A percentile compares a stretch with the other conserved stretches of the same genome.
Evolutionary conservation across 2,888 invertebrate species (phyloP).

Genomic region (Allygus modestus): DNA sequence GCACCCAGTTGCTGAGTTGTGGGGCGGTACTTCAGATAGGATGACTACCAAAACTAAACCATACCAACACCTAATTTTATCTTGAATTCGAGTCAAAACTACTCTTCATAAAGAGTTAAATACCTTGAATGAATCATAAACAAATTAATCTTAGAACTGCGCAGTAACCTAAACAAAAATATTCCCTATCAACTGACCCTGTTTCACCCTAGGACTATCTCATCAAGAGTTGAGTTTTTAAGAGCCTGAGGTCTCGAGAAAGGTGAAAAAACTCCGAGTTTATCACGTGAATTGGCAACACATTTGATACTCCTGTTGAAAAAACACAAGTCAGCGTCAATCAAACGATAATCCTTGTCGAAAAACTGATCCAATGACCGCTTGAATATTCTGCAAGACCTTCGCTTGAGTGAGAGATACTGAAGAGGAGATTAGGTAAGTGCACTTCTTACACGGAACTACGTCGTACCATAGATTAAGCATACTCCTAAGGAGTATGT

Average conservation of each 20-base stretch:
- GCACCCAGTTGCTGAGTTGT: too few species aligned
- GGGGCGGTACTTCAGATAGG: too few species aligned
- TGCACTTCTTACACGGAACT: too few species aligned
- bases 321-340: background rate
- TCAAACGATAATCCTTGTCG: background rate
- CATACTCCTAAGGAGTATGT: too few species aligned
- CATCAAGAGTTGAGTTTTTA: background rate
- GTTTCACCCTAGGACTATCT: background rate
- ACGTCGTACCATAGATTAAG: too few species aligned
- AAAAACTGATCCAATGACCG: slow-evolving; percentile 1
- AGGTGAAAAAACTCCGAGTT: background rate
- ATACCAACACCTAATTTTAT: too few species aligned
- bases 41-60: too few species aligned
- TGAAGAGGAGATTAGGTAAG: too few species aligned
- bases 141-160: background rate
- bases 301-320: background rate
- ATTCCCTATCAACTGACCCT: slow-evolving; percentile 9
- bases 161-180: slow-evolving; percentile 41
- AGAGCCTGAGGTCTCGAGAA: background rate
- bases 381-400: too few species aligned
- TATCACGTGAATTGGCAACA: background rate
- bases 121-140: background rate
- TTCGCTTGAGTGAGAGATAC: too few species aligned
- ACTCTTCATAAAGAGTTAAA: background rate
- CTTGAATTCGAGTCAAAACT: background rate